These are phyloP conservation scores for Zapornia atra DNA, from an alignment of 2,113 vertebrate species.

Conservation along the genomic window DNA sequence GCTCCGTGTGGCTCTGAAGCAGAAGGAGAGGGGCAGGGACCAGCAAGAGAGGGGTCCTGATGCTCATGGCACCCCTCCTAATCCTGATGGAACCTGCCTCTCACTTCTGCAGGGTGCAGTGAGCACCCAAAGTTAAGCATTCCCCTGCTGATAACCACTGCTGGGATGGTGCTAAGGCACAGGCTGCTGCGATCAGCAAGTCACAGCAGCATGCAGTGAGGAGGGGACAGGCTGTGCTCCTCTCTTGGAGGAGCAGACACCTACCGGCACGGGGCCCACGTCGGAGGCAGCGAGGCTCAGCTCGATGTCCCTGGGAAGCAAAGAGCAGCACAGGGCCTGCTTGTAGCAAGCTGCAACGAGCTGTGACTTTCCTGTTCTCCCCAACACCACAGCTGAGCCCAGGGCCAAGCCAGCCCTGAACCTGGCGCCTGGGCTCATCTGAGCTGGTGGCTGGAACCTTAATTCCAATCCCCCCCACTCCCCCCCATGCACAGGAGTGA, in stretches of 20 bases:
- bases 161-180: fast-evolving
- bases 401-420: background rate
- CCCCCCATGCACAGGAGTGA: background rate
- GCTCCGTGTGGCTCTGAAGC: fast-evolving
- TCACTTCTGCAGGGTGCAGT: background rate
- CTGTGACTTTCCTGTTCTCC: fast-evolving
- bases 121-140: background rate
- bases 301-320: conserved; percentile 15
- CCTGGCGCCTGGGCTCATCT: background rate
- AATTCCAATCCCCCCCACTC: too few species aligned
- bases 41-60: background rate
- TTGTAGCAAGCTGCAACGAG: background rate
- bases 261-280: conserved; percentile 30
- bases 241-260: background rate
- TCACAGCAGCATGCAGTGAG: background rate
- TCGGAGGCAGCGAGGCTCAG: conserved; percentile 51
- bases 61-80: background rate
- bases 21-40: background rate
- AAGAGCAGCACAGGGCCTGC: background rate
- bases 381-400: fast-evolving
- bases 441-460: background rate
- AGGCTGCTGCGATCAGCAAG: background rate
- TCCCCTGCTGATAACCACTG: fast-evolving
- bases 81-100: fast-evolving
- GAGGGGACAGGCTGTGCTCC: fast-evolving